Base-by-base conservation (phyloP, 2,797 vertebrate species). In the Xyrichtys novacula region DNA sequence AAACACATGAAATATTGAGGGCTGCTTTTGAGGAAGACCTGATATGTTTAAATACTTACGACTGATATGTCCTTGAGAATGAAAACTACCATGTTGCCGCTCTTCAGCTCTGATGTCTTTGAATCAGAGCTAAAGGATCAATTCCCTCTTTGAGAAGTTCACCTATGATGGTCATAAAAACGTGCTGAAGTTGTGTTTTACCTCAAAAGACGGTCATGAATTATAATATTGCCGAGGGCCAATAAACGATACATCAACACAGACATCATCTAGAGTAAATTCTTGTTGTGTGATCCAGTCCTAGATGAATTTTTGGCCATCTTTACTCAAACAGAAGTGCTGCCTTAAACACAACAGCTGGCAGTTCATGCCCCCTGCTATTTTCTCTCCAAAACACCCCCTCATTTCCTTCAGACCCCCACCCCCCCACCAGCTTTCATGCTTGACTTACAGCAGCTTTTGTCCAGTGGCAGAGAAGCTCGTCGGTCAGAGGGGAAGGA, bases 381-480 rank as follows among this genome's bases (percentile, higher is more conserved):
- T 76, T 83, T 78, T 85, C 80, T 77, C 71, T 73, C 71, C 55
- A 84, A 63, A 78, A 79, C 81, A 80, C 74, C 89, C 89, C 87
- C 81, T 83, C 73, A 80, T 88, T 90, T 89, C 73, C 88, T 80
- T 88, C 82, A 7, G 46, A 52, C 71, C 71, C 79, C 79, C 76
- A 78, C 85, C 78, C 80, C 74, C 47, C 69, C 84, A n/a, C n/a
- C n/a, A n/a, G 72, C 81, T 89, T 91, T 92, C 90, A 91, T 91
- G 91, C 90, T 85, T 91, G 90, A 88, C 91, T 92, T 89, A 80
- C 85, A 89, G 91, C 89, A 86, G 86, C 87, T 89, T 89, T 91
- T 91, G 86, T 90, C 82, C 83, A 72, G 71, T 85, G 72, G 81
- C 71, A 52, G 82, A 85, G 78, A 64, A 72, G 84, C 79, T 81